Base-by-base conservation (phyloP, 2,888 invertebrate genomes). In the Mayetiola destructor region DNA sequence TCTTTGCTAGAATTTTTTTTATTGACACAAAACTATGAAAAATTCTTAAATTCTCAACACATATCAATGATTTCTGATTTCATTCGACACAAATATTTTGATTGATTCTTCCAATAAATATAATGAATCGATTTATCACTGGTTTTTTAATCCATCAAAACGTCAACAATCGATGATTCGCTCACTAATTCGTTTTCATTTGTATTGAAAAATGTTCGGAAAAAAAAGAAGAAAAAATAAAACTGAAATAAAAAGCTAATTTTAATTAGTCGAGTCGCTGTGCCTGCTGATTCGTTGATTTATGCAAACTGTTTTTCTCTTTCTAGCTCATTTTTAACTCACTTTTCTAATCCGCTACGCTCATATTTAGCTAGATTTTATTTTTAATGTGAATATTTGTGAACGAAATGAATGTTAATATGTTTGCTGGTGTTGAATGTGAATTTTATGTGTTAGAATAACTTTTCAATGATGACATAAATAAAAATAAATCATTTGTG, bases 381-480 rank as follows among this genome's bases (percentile, higher is more conserved):
- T n/a, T n/a, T n/a, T n/a, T n/a, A n/a, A n/a, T n/a, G n/a, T n/a
- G n/a, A n/a, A n/a, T n/a, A n/a, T n/a, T n/a, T n/a, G n/a, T n/a
- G n/a, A n/a, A n/a, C n/a, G n/a, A n/a, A n/a, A n/a, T n/a, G n/a
- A n/a, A n/a, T n/a, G n/a, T n/a, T n/a, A n/a, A n/a, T n/a, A n/a
- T n/a, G n/a, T n/a, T n/a, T n/a, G n/a, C n/a, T n/a, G n/a, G n/a
- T n/a, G n/a, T n/a, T n/a, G n/a, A n/a, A 27, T 48, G 27, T 48
- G 27, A 27, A 27, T 23, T 48, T 27, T 27, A 48, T 27, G 48
- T 1, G 27, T 27, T n/a, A 27, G 48, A 27, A 48, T n/a, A n/a
- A n/a, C n/a, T n/a, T 48, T 48, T 48, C 27, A 48, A 48, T 48
- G 48, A 48, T 48, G 48, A 48, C 48, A 48, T 48, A 27, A 48